Conservation (phyloP, 2,888 invertebrate genomes). For the Dermolepida albohirtum region DNA sequence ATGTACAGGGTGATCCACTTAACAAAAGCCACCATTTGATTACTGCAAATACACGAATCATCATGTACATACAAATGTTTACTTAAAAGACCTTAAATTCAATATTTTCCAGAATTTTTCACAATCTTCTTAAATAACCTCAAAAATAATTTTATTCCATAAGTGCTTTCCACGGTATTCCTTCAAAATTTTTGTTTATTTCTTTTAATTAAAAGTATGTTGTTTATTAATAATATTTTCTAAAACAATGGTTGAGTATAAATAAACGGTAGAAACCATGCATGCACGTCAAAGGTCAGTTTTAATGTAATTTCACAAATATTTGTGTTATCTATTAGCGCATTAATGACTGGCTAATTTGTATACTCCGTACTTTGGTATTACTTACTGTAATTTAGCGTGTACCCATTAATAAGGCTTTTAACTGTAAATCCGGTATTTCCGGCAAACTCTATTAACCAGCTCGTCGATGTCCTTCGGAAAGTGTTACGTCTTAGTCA, state of each 20-base stretch:
- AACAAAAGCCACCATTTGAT: no score
- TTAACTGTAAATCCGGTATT: constrained; percentile 34
- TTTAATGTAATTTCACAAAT: constrained; percentile 1
- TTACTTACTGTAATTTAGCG: constrained; percentile 5
- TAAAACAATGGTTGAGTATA: background rate
- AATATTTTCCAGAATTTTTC: no score
- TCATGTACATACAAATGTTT: no score
- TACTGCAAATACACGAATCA: no score
- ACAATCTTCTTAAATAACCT: no score
- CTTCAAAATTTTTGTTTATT: no score
- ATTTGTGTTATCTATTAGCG: constrained; percentile 4
- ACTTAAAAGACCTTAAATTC: no score
- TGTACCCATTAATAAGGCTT: background rate
- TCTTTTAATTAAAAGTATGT: no score
- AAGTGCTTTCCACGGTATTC: no score
- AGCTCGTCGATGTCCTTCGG: constrained; percentile 15
- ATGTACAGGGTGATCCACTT: no score
- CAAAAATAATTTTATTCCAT: no score
- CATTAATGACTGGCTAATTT: constrained; percentile 1
- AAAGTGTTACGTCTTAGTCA: constrained; percentile 24
- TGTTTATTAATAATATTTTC: background rate
- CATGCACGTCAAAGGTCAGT: background rate
- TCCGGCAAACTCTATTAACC: constrained; percentile 27
- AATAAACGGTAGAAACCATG: background rate
- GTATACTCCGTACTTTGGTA: background rate